Evolutionary conservation across 2,797 vertebrate genomes (phyloP).

Genomic region (Pseudopleuronectes americanus): DNA sequence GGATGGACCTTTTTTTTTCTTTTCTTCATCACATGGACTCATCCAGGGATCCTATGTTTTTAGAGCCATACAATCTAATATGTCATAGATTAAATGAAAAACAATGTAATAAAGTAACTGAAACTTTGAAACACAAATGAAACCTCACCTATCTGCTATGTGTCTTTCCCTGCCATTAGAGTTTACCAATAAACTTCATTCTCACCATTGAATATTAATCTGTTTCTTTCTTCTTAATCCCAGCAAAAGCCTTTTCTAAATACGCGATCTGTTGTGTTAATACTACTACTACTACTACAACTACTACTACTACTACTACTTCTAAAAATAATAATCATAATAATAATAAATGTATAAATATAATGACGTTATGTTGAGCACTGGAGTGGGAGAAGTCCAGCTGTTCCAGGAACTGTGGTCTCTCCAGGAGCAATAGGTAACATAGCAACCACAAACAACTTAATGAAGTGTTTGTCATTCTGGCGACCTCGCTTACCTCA

Average conservation of each 20-base stretch:
- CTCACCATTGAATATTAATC: slow-evolving; percentile 10
- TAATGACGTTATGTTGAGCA: neutral
- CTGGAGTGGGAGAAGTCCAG: slow-evolving; percentile 15
- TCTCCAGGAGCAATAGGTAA: slow-evolving; percentile 35
- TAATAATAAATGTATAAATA: too few relatives aligned
- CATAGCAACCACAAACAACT: slow-evolving; percentile 10
- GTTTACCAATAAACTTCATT: slow-evolving; percentile 44
- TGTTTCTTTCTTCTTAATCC: slow-evolving; percentile 4
- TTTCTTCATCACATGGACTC: neutral
- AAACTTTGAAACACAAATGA: slow-evolving; percentile 6
- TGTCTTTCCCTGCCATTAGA: slow-evolving; percentile 44
- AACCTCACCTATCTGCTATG: slow-evolving; percentile 19
- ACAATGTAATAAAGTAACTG: slow-evolving; percentile 14
- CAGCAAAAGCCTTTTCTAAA: slow-evolving; percentile 4
- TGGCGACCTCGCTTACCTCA: slow-evolving; percentile 23
- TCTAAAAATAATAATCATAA: too few relatives aligned
- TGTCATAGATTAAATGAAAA: slow-evolving; percentile 18
- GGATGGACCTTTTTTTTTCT: slow-evolving; percentile 16
- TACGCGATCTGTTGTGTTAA: slow-evolving; percentile 14
- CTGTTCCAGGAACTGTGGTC: slow-evolving; percentile 12
- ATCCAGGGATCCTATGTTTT: slow-evolving; percentile 5
- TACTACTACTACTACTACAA: neutral
- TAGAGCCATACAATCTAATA: neutral
- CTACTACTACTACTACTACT: too few relatives aligned
- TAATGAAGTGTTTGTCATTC: slow-evolving; percentile 43